Conservation (phyloP, 2,113 vertebrate genomes). For the Recurvirostra avosetta region DNA sequence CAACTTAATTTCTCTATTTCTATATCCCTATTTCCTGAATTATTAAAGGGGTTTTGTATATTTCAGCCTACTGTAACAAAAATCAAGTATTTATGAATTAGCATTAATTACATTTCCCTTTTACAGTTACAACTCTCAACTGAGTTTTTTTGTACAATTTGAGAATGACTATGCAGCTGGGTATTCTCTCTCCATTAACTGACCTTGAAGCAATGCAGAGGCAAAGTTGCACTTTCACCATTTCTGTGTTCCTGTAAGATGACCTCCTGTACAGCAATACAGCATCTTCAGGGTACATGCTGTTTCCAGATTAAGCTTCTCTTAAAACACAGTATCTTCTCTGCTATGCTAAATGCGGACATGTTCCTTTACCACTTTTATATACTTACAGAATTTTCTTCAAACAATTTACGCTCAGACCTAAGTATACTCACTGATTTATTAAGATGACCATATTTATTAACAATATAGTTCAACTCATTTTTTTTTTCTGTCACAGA, state of each 20-base stretch:
- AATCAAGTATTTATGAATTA: neutral
- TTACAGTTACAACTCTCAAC: neutral
- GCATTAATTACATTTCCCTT: conserved; percentile 36
- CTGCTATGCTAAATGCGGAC: neutral
- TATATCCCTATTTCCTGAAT: conserved; percentile 7
- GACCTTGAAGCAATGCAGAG: conserved; percentile 54
- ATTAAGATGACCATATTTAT: neutral
- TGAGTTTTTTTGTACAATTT: neutral
- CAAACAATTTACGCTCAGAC: neutral
- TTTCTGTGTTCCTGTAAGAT: conserved; percentile 21
- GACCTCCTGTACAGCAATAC: neutral
- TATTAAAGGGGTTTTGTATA: neutral
- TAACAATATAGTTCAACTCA: neutral
- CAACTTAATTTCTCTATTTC: neutral
- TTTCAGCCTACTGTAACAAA: neutral
- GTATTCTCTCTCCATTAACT: conserved; percentile 1
- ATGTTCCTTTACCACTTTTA: neutral
- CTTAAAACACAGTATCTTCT: neutral
- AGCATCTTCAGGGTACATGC: neutral
- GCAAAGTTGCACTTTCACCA: conserved; percentile 30
- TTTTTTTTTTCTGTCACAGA: neutral
- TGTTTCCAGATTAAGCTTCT: neutral
- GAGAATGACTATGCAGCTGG: neutral
- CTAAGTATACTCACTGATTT: neutral
- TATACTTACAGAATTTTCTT: neutral